Base-by-base conservation (phyloP, 1,140 invertebrate species). In the Pseudomyrmex sp. region DNA sequence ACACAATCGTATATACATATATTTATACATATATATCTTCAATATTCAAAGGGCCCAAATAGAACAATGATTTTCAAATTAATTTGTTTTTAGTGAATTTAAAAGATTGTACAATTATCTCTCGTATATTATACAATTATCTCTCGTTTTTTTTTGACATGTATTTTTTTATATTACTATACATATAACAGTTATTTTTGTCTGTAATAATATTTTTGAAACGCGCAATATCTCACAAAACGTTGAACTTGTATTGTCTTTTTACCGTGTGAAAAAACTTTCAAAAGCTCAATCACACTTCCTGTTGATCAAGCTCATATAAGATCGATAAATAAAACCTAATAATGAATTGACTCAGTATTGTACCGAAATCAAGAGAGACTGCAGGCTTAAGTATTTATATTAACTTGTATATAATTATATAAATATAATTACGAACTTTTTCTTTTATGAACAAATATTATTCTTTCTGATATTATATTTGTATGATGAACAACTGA, bases 301-400 rank as follows among this genome's bases (percentile, higher is more conserved):
- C 35, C 8, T 80, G 3, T 0, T 70, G 52, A 62, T 46, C 72
- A 50, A 62, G 82, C 68, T 87, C 69, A 72, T 48, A 85, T 5
- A 63, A 88, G 20, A 44, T 85, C 50, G 65, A 82, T 86, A 15
- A 69, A 82, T 86, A 15, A 63, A 74, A 88, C 80, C 68, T 48
- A 82, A 86, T 82, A 18, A 85, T 75, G 66, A 80, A 82, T 76
- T 83, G 56, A 90, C 68, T 84, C 89, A 91, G 90, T 91, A 92
- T 92, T 91, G 86, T 82, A 92, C 90, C 84, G 85, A 84, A 88
- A 85, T 91, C 73, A 91, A 89, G 87, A 89, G 87, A 91, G 90
- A 92, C 91, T 91, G 90, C 90, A 84, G 85, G 89, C 90, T 75
- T 82, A 85, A 89, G 85, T 92, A 92, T 91, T 92, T 85, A 82